These are phyloP conservation scores for Antennarius striatus DNA, from an alignment of 2,113 vertebrate species.

Conservation along the genomic window DNA sequence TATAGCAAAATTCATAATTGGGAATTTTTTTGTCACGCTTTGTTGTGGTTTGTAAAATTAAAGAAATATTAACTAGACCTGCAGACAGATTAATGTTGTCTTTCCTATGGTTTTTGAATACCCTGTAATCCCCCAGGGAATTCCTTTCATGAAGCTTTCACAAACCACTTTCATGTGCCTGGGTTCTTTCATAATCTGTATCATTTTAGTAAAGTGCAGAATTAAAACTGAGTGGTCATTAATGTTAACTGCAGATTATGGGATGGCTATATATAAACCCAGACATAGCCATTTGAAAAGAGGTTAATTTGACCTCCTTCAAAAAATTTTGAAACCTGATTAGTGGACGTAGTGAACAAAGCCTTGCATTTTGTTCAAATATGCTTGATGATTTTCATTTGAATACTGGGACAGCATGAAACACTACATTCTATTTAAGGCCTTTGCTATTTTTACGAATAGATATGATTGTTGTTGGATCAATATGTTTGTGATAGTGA, in stretches of 20 bases:
- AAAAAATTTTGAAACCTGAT: neutral
- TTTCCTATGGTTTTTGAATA: conserved; percentile 28
- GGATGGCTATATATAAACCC: neutral
- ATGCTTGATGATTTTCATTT: neutral
- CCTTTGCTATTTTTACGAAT: neutral
- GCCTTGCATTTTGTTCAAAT: too few relatives aligned
- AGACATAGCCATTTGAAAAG: neutral
- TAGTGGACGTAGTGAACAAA: too few relatives aligned
- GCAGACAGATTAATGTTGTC: conserved; percentile 29
- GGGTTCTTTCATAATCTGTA: conserved; percentile 52
- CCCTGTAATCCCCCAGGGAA: conserved; percentile 42
- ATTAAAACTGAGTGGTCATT: conserved; percentile 46
- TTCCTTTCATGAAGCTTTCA: conserved; percentile 38
- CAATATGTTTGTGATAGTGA: neutral
- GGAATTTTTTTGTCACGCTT: neutral
- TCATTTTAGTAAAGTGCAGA: conserved; percentile 53
- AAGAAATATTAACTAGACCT: neutral
- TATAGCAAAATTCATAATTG: too few relatives aligned
- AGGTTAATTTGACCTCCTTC: neutral
- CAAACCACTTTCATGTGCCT: conserved; percentile 30
- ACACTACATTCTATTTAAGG: neutral
- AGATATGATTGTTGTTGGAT: neutral
- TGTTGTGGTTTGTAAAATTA: conserved; percentile 1
- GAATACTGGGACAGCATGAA: neutral
- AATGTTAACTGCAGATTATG: conserved; percentile 30